Evolutionary conservation across 2,888 invertebrate species (phyloP).

Genomic region (Philhelius pedissequus): DNA sequence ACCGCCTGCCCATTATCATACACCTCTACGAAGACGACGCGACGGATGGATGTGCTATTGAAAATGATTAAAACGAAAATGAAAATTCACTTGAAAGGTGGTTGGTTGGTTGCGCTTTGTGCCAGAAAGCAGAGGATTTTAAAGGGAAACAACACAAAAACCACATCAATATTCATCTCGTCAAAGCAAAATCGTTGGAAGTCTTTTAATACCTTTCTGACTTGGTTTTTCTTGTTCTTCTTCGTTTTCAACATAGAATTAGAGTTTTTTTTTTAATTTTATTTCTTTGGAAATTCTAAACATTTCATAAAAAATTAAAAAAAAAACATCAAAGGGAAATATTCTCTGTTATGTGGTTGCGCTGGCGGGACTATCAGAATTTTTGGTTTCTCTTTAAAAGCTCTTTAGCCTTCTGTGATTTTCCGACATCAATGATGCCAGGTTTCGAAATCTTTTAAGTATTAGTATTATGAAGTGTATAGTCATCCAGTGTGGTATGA

Average conservation of each 20-base stretch:
- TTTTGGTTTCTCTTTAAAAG: background rate
- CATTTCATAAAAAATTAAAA: too few relatives aligned
- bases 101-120: background rate
- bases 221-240: background rate
- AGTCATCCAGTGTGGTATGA: too few relatives aligned
- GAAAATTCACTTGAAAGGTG: constrained; percentile 11
- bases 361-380: background rate
- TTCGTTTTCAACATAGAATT: constrained; percentile 21
- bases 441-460: background rate
- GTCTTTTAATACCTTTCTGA: background rate
- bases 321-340: constrained; percentile 53
- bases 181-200: constrained; percentile 18
- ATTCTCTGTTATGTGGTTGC: background rate
- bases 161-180: constrained; percentile 44
- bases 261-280: constrained; percentile 4
- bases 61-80: constrained; percentile 16
- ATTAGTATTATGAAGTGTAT: background rate
- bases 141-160: constrained; percentile 20
- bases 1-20: background rate
- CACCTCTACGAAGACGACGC: too few relatives aligned
- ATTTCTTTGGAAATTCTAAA: constrained; percentile 21
- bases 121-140: background rate
- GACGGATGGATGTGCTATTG: constrained; percentile 13
- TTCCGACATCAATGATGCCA: background rate
- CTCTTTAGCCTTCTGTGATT: background rate